Percentiles rank a stretch among this genome's conserved stretches.
Evolutionary conservation across 2,888 invertebrate genomes (phyloP).

Genomic region (Leucozona laternaria): DNA sequence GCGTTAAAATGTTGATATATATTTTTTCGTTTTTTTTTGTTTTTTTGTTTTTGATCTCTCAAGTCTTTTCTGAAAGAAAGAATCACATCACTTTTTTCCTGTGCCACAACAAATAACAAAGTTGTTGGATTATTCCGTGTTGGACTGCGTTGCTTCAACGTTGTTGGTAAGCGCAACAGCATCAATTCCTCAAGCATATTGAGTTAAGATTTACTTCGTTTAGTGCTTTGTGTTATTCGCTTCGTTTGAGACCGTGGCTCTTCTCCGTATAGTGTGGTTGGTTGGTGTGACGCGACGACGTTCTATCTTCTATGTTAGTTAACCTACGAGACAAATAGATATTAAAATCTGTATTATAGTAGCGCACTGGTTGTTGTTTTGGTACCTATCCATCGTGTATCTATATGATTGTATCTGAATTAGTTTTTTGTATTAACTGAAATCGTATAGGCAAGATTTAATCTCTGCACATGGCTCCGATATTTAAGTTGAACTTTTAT

Average conservation of each 20-base stretch:
- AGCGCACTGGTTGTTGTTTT: slow-evolving; percentile 26
- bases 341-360: slow-evolving; percentile 40
- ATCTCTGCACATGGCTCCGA: slow-evolving; percentile 27
- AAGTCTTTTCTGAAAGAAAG: slow-evolving; percentile 68
- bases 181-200: slow-evolving; percentile 66
- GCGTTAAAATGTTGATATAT: slow-evolving; percentile 75
- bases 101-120: slow-evolving; percentile 72
- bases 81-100: slow-evolving; percentile 69
- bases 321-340: slow-evolving; percentile 50
- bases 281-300: slow-evolving; percentile 18
- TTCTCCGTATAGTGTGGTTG: neutral
- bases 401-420: slow-evolving; percentile 23
- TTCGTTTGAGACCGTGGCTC: slow-evolving; percentile 40
- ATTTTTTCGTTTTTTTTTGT: slow-evolving; percentile 53
- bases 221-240: slow-evolving; percentile 65
- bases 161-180: slow-evolving; percentile 65
- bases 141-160: slow-evolving; percentile 64
- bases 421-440: slow-evolving; percentile 34
- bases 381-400: slow-evolving; percentile 20
- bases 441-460: slow-evolving; percentile 3
- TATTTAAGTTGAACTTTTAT: slow-evolving; percentile 15
- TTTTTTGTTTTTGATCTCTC: slow-evolving; percentile 56
- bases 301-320: slow-evolving; percentile 53
- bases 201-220: slow-evolving; percentile 69
- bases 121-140: slow-evolving; percentile 71